Base-by-base conservation (phyloP, 2,888 invertebrate genomes). In the Tortricodes alternella region DNA sequence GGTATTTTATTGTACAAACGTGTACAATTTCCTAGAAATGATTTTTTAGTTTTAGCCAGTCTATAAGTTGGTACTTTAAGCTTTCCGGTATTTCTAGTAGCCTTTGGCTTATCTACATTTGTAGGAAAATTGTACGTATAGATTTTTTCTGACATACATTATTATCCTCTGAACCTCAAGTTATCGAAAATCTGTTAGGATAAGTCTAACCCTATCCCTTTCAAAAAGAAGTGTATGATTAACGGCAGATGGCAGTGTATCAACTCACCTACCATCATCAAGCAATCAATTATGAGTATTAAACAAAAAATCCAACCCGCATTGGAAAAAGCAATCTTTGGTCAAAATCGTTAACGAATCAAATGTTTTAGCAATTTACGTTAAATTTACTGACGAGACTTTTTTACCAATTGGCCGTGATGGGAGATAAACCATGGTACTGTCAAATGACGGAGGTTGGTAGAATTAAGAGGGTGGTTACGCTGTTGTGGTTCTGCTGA, bases 341-440 rank as follows among this genome's bases (percentile, higher is more conserved):
- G 51, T 39, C 43, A 46, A 44, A 57, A 59, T 61, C 59, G 53
- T 63, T 57, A 50, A 55, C 49, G 50, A 44, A 53, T 46, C 53
- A 46, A 56, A 55, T 48, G 61, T 57, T 62, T 62, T 60, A 60
- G 53, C 60, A 62, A 60, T 62, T 62, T 62, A 62, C 57, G 39
- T 58, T 46, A 61, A 61, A 53, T 56, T 56, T 50, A 58, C 32
- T 32, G 53, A 27, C 44, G 51, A 53, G 59, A 29, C 49, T 58
- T 61, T 63, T 63, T 64, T 64, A 64, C 56, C 59, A 60, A 64
- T 64, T 60, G 52, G 53, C 50, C 44, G 46, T 46, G 53, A 58
- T 55, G 44, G 52, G 44, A 15, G 61, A 61, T 61, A 61, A 53
- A 23, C 15, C 9, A 5, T 15, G 3, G 0, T 2, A 16, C 21